Conservation (phyloP, 1,140 invertebrate genomes). For the Solenopsis invicta region DNA sequence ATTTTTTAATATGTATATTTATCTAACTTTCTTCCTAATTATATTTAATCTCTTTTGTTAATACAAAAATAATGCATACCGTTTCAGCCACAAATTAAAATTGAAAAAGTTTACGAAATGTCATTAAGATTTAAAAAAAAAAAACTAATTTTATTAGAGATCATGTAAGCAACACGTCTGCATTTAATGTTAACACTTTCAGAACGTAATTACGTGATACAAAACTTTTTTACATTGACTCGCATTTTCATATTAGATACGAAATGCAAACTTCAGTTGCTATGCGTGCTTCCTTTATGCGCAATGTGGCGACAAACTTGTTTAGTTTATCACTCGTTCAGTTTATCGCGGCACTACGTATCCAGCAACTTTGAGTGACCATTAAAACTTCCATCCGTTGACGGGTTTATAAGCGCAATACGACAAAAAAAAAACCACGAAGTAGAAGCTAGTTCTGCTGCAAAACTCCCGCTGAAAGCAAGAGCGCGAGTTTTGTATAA, state of each 20-base stretch:
- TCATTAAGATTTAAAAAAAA: background rate
- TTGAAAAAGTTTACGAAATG: background rate
- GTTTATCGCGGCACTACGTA: background rate
- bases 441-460: background rate
- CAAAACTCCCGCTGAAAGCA: background rate
- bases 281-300: background rate
- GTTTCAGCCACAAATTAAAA: background rate
- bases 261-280: conserved; percentile 5
- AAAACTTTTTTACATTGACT: background rate
- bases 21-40: background rate
- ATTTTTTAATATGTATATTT: background rate
- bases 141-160: background rate
- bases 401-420: background rate
- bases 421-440: background rate
- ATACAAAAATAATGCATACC: background rate
- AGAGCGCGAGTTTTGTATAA: background rate
- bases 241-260: conserved; percentile 6
- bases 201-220: background rate
- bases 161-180: background rate
- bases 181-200: background rate
- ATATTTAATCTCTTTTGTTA: background rate
- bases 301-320: background rate
- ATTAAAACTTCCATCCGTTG: conserved; percentile 44
- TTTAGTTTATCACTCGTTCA: conserved; percentile 22
- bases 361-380: background rate